These are phyloP conservation scores for Samia ricini DNA, from an alignment of 1,140 invertebrate species.

Conservation along the genomic window DNA sequence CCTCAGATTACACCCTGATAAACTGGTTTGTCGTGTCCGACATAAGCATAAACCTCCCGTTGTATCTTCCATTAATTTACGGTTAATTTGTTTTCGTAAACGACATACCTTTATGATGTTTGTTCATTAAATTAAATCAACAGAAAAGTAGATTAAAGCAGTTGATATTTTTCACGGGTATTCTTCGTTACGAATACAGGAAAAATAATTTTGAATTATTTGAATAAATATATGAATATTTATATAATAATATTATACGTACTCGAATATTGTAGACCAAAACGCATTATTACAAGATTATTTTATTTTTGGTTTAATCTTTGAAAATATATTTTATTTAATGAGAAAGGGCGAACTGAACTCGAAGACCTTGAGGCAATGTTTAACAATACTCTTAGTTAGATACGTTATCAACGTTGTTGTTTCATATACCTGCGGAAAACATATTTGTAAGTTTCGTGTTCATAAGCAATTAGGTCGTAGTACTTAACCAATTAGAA, in stretches of 20 bases:
- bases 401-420: background rate
- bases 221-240: no score
- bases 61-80: conserved; percentile 33
- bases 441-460: conserved; percentile 42
- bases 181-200: no score
- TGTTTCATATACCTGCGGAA: conserved; percentile 1
- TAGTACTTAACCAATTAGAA: conserved; percentile 72
- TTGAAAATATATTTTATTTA: background rate
- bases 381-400: background rate
- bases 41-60: conserved; percentile 23
- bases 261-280: no score
- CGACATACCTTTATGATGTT: conserved; percentile 15
- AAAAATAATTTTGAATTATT: no score
- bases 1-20: conserved; percentile 58
- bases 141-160: no score
- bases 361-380: background rate
- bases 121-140: background rate
- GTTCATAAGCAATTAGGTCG: conserved; percentile 60
- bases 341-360: background rate
- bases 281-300: no score
- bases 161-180: no score
- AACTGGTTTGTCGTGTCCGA: conserved; percentile 35
- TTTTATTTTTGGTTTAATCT: no score
- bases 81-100: conserved; percentile 28
- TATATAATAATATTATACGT: no score